Conservation (phyloP, 1,140 invertebrate genomes). For the Fopius arisanus region DNA sequence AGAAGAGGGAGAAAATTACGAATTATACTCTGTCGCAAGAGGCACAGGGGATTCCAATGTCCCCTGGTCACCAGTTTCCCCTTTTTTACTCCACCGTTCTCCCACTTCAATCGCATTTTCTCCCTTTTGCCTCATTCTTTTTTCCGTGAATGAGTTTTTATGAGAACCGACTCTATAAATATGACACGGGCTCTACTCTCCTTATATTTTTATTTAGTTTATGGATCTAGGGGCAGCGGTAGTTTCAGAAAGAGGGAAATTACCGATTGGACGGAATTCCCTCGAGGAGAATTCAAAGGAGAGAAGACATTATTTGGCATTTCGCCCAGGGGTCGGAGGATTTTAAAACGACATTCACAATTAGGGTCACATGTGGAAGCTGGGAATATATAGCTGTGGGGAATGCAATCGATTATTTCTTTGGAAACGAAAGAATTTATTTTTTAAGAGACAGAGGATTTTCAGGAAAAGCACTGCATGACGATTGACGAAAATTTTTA, state of each 20-base stretch:
- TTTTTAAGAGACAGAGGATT: too few relatives aligned
- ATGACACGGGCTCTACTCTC: neutral
- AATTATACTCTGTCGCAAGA: conserved; percentile 23
- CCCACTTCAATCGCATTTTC: neutral
- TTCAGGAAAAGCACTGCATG: too few relatives aligned
- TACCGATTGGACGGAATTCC: too few relatives aligned
- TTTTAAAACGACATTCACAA: neutral
- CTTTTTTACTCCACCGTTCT: neutral
- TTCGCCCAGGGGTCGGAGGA: neutral
- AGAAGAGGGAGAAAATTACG: neutral
- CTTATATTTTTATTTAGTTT: neutral
- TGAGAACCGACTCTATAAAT: neutral
- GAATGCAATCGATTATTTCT: too few relatives aligned
- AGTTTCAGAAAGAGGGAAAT: too few relatives aligned
- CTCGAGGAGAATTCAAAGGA: neutral
- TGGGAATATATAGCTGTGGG: too few relatives aligned
- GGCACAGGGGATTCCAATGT: neutral
- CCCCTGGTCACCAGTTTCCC: neutral
- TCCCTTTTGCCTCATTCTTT: neutral
- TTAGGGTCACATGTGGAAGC: neutral
- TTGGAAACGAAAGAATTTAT: too few relatives aligned
- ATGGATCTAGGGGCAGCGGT: too few relatives aligned
- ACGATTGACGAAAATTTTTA: too few relatives aligned
- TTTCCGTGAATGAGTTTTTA: neutral
- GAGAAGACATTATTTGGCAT: neutral